Evolutionary conservation across 2,888 invertebrate species (phyloP).

Genomic region (Zaprionus lineosus): DNA sequence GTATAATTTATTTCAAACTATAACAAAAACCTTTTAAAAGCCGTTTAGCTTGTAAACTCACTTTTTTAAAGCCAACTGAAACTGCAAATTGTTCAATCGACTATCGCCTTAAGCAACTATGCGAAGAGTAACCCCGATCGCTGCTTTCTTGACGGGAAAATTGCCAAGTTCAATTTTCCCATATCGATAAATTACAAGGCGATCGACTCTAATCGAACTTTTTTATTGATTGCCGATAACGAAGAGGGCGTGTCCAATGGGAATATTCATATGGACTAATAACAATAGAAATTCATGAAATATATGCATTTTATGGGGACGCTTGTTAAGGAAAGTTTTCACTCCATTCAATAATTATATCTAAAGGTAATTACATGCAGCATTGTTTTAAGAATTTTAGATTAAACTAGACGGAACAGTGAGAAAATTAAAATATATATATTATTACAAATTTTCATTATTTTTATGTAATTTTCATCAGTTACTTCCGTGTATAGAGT

Average conservation of each 20-base stretch:
- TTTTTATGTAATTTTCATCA: constrained; percentile 2
- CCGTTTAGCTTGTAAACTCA: too few species aligned
- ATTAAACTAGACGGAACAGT: not conserved
- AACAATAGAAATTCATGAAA: constrained; percentile 9
- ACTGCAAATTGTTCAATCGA: too few species aligned
- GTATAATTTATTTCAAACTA: too few species aligned
- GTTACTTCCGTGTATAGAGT: constrained; percentile 1
- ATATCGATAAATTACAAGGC: not conserved
- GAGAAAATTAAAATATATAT: constrained; percentile 2
- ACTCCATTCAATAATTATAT: constrained; percentile 6
- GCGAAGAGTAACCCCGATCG: too few species aligned
- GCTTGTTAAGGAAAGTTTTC: constrained; percentile 28
- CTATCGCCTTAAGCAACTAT: too few species aligned
- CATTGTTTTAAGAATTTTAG: not conserved
- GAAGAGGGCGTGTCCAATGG: constrained; percentile 6
- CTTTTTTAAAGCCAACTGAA: too few species aligned
- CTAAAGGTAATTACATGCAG: not conserved
- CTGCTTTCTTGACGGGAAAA: too few species aligned
- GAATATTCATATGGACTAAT: not conserved
- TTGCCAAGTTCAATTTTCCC: too few species aligned
- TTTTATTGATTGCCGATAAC: constrained; percentile 45
- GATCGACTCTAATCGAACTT: constrained; percentile 19
- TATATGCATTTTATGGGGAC: not conserved
- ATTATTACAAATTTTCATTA: constrained; percentile 10
- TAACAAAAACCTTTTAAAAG: not conserved